Evolutionary conservation across 2,113 vertebrate species (phyloP), one percentile per base, ranked within the genome.

Genomic region (Callipepla californica): DNA sequence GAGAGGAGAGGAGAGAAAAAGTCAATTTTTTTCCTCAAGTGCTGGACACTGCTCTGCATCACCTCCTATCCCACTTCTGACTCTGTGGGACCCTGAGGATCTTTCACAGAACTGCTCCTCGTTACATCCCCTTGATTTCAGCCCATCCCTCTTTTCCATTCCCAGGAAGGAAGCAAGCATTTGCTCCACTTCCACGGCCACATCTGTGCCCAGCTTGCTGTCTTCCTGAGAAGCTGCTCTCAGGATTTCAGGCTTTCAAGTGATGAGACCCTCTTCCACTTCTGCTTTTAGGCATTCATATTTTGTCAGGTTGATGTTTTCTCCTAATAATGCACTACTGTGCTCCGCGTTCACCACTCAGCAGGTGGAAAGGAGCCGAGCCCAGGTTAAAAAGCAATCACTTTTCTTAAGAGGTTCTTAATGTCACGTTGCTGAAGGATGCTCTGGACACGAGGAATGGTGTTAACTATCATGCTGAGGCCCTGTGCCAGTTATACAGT

Each of bases 331-430:
- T 97, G 9, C 26, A 53, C 98, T 97, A 97, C 97, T 95, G 97
- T 95, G 97, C 97, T 97, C 96, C 97, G 97, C 97, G 97, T 97
- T 97, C 97, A 97, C 98, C 98, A 97, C 96, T 90, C 36, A 95
- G 85, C 95, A 92, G 82, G 94, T 90, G 96, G 97, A 97, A 97
- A 96, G 55, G 8, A 59, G 17, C 3, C 5, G 55, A n/a, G 30
- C 22, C 93, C 96, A 96, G 72, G 97, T 97, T 97, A 97, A 97
- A 97, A 63, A 97, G 98, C 18, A 58, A 20, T 26, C 7, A 7
- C 36, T 63, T 62, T 62, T 40, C 23, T 98, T 97, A 97, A 97
- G 87, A 36, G 15, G 15, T 20, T 76, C 66, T 80, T 11, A 13
- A 21, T 7, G 25, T 34, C 59, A 38, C 23, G 6, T 26, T 38